Conservation (phyloP, 2,113 vertebrate species). For the Mobula hypostoma region DNA sequence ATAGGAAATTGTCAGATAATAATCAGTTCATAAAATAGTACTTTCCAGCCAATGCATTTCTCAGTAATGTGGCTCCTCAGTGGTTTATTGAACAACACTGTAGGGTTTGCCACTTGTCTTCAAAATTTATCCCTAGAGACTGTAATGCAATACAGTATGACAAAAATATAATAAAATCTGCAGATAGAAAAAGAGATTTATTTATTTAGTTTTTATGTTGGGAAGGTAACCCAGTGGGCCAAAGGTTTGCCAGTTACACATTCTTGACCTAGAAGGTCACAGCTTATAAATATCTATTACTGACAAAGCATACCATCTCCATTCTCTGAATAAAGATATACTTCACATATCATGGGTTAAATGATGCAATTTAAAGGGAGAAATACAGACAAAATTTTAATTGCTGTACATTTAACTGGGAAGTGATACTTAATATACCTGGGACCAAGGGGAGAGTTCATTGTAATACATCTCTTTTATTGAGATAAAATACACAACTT, state of each 20-base stretch:
- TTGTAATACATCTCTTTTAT: not conserved
- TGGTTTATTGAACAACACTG: not conserved
- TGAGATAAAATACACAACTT: not conserved
- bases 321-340: not conserved
- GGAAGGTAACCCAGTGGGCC: slow-evolving; percentile 14
- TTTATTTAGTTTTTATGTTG: slow-evolving; percentile 28
- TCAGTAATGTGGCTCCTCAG: not conserved
- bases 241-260: slow-evolving; percentile 17
- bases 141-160: slow-evolving; percentile 29
- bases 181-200: slow-evolving; percentile 13
- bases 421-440: not conserved
- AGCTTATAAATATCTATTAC: not conserved
- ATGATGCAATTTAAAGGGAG: not conserved
- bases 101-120: not conserved
- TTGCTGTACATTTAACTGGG: not conserved
- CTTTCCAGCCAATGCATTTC: not conserved
- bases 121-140: slow-evolving; percentile 4
- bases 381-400: slow-evolving; percentile 5
- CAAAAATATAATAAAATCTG: slow-evolving; percentile 34
- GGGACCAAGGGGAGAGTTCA: not conserved
- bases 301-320: slow-evolving; percentile 2
- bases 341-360: not conserved
- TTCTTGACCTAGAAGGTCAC: slow-evolving; percentile 25
- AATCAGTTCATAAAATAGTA: slow-evolving; percentile 1
- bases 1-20: not conserved